These are phyloP conservation scores for Phalloptychus januarius DNA, from an alignment of 2,797 vertebrate genomes.

Conservation along the genomic window DNA sequence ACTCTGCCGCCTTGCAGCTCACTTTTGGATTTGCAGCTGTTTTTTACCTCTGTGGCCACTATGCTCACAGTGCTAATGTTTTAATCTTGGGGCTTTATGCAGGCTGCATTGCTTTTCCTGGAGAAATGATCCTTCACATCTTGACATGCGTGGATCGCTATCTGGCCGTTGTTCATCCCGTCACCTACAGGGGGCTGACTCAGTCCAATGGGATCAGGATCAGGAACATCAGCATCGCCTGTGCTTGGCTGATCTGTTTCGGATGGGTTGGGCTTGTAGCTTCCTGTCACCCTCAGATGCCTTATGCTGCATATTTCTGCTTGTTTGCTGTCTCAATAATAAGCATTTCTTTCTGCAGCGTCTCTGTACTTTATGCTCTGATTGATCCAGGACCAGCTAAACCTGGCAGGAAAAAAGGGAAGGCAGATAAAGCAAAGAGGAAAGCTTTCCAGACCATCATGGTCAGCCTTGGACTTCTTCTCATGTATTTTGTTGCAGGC, in stretches of 20 bases:
- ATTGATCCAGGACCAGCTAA: background rate
- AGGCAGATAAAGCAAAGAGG: background rate
- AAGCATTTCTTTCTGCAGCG: background rate
- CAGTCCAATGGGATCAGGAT: background rate
- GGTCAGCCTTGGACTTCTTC: background rate
- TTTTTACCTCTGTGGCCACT: background rate
- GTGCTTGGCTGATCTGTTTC: background rate
- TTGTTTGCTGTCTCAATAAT: rapidly evolving
- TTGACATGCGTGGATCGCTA: constrained; percentile 7
- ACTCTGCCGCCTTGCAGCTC: background rate
- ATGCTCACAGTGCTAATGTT: rapidly evolving
- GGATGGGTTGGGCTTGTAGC: background rate
- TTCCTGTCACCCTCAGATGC: rapidly evolving
- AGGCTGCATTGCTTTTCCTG: background rate
- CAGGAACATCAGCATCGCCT: background rate
- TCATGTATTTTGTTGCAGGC: background rate
- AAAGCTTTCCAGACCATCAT: constrained; percentile 6
- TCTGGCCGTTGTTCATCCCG: constrained; percentile 16
- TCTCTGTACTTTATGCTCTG: constrained; percentile 21
- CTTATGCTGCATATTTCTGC: background rate
- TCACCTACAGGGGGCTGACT: background rate
- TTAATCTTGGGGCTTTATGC: rapidly evolving
- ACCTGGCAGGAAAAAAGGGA: background rate
- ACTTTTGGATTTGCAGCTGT: background rate
- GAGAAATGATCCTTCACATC: constrained; percentile 6